Conservation (phyloP, 2,888 invertebrate species). For the Diarsia brunnea region DNA sequence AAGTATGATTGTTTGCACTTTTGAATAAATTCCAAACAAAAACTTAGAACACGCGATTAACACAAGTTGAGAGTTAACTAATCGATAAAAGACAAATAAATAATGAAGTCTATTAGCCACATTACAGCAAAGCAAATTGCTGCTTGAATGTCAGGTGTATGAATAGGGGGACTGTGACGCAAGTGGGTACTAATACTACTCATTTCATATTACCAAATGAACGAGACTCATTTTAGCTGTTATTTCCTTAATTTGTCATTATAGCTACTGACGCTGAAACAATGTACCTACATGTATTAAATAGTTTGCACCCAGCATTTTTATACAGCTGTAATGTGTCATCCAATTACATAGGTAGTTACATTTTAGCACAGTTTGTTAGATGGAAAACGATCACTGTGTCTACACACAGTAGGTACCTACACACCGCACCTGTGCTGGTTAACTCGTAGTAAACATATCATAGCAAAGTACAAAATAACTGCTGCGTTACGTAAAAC, state of each 20-base stretch:
- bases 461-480: slow-evolving; percentile 16
- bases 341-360: slow-evolving; percentile 23
- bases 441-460: slow-evolving; percentile 22
- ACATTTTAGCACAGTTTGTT: slow-evolving; percentile 22
- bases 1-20: not conserved
- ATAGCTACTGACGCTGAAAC: slow-evolving; percentile 16
- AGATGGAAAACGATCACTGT: slow-evolving; percentile 45
- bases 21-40: not conserved
- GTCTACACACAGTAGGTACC: slow-evolving; percentile 6
- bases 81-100: slow-evolving; percentile 32
- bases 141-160: slow-evolving; percentile 74
- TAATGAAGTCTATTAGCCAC: slow-evolving; percentile 29
- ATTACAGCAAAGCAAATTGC: slow-evolving; percentile 43
- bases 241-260: slow-evolving; percentile 50
- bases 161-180: slow-evolving; percentile 73
- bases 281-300: not conserved
- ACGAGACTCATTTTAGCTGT: slow-evolving; percentile 28
- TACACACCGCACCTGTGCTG: slow-evolving; percentile 53
- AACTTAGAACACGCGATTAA: not conserved
- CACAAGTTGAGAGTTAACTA: not conserved
- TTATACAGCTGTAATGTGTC: slow-evolving; percentile 29
- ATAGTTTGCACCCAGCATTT: slow-evolving; percentile 2
- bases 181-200: slow-evolving; percentile 58
- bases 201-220: slow-evolving; percentile 68
- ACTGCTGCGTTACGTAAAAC: slow-evolving; percentile 37